Conservation (phyloP, 2,113 vertebrate genomes). For the Sterna hirundo region DNA sequence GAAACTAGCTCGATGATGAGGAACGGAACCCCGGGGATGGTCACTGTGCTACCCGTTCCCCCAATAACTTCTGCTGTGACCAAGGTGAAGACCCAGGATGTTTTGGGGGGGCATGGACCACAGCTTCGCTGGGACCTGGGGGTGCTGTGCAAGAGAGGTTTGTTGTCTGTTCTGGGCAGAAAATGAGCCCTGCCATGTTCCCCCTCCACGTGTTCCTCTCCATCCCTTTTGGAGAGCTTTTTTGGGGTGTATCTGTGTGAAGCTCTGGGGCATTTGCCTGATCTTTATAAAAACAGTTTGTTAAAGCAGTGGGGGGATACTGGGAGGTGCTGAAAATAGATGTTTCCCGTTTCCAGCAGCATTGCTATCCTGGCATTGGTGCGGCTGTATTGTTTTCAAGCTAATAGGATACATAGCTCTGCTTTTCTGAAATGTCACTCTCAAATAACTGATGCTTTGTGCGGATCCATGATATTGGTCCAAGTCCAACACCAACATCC, state of each 20-base stretch:
- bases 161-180: not conserved
- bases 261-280: not conserved
- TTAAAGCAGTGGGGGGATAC: not conserved
- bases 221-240: not conserved
- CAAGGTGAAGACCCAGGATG: not conserved
- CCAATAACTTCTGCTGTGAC: not conserved
- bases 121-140: not conserved
- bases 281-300: not conserved
- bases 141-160: fast-evolving
- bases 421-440: not conserved
- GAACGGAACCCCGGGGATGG: not conserved
- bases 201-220: fast-evolving
- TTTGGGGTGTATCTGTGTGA: not conserved
- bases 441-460: not conserved
- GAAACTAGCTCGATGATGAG: not conserved
- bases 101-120: not conserved
- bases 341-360: not conserved
- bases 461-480: not conserved
- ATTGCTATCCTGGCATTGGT: not conserved
- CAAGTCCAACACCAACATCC: not conserved
- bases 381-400: not conserved
- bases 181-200: not conserved
- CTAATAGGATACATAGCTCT: not conserved
- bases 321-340: not conserved
- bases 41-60: not conserved